Evolutionary conservation across 64 coral and sea anemone genomes (phyloP).

Genomic region (Hydrozoanthus tunicans): DNA sequence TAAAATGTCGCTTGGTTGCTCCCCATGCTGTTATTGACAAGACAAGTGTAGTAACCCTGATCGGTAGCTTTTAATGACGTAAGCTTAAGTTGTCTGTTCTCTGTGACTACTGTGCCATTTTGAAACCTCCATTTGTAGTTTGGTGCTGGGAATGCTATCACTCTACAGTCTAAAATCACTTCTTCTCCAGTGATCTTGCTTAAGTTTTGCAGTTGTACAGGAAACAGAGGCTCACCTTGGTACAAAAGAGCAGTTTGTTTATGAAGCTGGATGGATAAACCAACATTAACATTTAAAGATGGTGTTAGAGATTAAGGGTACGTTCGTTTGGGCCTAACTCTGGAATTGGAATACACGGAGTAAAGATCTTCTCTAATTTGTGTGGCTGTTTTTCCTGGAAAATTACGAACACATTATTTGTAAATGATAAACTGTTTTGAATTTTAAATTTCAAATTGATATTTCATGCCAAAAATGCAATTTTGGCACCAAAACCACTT

Average conservation of each 20-base stretch:
- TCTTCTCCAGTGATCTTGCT: slow-evolving; percentile 47
- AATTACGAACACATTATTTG: too few relatives aligned
- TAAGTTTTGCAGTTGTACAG: slow-evolving; percentile 40
- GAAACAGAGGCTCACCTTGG: slow-evolving; percentile 72
- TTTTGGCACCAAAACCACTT: too few relatives aligned
- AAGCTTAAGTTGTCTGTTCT: slow-evolving; percentile 29
- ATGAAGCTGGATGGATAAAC: neutral
- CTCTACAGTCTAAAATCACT: slow-evolving; percentile 59
- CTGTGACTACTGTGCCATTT: slow-evolving; percentile 7
- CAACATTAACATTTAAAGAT: too few relatives aligned
- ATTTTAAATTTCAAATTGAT: too few relatives aligned
- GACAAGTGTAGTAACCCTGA: slow-evolving; percentile 75
- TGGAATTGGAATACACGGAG: too few relatives aligned
- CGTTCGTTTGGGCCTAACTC: too few relatives aligned
- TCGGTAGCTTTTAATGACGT: slow-evolving; percentile 4
- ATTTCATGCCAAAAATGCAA: too few relatives aligned
- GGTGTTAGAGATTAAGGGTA: too few relatives aligned
- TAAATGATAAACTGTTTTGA: too few relatives aligned
- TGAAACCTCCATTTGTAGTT: slow-evolving; percentile 63
- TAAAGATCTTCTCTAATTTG: too few relatives aligned
- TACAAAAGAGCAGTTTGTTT: neutral
- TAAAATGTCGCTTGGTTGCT: slow-evolving; percentile 24
- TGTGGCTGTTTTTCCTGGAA: too few relatives aligned
- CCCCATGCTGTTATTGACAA: slow-evolving; percentile 71
- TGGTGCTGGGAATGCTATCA: slow-evolving; percentile 57